A percentile compares a stretch with the other conserved stretches of the same genome.
Conservation (phyloP, 35 echinoderm and acorn worm genomes). For the Diadema setosum region DNA sequence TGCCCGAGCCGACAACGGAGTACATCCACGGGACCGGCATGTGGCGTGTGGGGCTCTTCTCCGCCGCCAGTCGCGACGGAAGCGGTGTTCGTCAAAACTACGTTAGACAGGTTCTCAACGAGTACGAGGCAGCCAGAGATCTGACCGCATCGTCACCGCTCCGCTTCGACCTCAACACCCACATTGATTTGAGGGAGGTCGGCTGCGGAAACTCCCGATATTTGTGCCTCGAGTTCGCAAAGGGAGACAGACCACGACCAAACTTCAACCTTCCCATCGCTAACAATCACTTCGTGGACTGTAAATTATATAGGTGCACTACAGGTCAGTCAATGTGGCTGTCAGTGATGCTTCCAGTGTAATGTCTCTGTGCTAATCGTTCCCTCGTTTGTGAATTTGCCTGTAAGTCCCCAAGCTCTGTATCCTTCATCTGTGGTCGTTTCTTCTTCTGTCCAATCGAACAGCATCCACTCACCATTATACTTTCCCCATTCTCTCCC, state of each 20-base stretch:
- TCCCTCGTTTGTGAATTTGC: too few species aligned
- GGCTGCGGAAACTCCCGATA: conserved; percentile 67
- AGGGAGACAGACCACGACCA: conserved; percentile 65
- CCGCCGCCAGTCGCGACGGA: conserved; percentile 43
- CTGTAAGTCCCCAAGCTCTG: too few species aligned
- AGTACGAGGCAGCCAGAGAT: conserved; percentile 1
- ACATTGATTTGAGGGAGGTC: conserved; percentile 53
- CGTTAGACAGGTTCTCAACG: conserved; percentile 9
- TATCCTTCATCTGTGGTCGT: too few species aligned
- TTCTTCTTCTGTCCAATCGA: too few species aligned
- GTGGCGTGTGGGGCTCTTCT: conserved; percentile 60
- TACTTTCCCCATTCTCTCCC: too few species aligned
- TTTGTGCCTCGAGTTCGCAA: conserved; percentile 73
- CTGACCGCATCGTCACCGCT: background rate
- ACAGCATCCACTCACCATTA: too few species aligned
- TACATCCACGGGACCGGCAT: conserved; percentile 62
- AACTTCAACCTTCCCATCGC: conserved; percentile 40
- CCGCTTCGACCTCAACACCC: background rate
- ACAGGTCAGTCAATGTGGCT: background rate
- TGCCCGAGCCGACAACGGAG: background rate
- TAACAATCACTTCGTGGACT: background rate
- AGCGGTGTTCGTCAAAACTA: conserved; percentile 26
- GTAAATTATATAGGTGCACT: background rate
- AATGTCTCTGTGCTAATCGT: too few species aligned
- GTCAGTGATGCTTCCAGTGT: too few species aligned